These are phyloP conservation scores for Hypsopygia costalis DNA, from an alignment of 2,888 invertebrate species.

Conservation along the genomic window DNA sequence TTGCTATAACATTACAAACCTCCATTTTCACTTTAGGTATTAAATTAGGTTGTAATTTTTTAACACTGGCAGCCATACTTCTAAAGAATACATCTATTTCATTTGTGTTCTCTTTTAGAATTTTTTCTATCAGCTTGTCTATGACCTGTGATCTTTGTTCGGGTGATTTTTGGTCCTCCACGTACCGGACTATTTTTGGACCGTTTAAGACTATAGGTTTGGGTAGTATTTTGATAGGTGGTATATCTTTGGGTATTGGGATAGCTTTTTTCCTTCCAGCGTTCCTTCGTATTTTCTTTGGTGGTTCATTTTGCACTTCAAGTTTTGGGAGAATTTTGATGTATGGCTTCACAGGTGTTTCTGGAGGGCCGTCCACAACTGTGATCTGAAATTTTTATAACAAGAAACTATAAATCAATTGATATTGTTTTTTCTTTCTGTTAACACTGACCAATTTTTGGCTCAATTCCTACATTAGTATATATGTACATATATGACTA, in stretches of 20 bases:
- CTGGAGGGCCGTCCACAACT: slow-evolving; percentile 53
- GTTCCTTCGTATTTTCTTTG: slow-evolving; percentile 54
- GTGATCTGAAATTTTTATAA: slow-evolving; percentile 54
- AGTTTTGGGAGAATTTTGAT: slow-evolving; percentile 45
- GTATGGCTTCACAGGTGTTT: slow-evolving; percentile 32
- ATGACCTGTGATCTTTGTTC: slow-evolving; percentile 57
- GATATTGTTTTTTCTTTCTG: no score
- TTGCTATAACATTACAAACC: slow-evolving; percentile 73
- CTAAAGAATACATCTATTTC: slow-evolving; percentile 73
- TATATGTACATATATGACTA: no score
- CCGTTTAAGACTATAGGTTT: slow-evolving; percentile 61
- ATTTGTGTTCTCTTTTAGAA: slow-evolving; percentile 68
- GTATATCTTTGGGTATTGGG: slow-evolving; percentile 47
- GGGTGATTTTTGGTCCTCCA: slow-evolving; percentile 54
- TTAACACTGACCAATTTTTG: no score
- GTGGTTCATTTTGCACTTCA: slow-evolving; percentile 32
- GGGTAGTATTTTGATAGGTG: slow-evolving; percentile 68
- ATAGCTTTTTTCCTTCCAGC: slow-evolving; percentile 56
- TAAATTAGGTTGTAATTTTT: slow-evolving; percentile 68
- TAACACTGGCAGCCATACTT: slow-evolving; percentile 74
- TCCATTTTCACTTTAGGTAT: slow-evolving; percentile 77
- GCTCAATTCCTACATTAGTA: no score
- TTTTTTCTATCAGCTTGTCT: slow-evolving; percentile 68
- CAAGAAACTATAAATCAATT: no score
- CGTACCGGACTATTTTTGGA: slow-evolving; percentile 55